Conservation (phyloP, 2,113 vertebrate genomes). For the Scomber scombrus region DNA sequence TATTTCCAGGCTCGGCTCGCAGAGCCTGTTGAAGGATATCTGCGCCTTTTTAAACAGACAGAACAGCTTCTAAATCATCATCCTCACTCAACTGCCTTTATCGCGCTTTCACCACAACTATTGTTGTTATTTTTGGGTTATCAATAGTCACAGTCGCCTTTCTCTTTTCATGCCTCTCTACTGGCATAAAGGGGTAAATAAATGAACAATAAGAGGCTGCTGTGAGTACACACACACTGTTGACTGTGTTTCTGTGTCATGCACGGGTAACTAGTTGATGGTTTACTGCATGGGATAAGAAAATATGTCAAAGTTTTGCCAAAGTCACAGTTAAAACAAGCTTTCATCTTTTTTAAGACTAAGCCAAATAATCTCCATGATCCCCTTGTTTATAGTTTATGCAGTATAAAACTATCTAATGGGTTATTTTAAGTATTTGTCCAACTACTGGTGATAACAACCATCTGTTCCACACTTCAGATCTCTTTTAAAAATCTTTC, state of each 20-base stretch:
- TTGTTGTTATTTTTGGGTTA: slow-evolving; percentile 28
- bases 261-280: not conserved
- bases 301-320: not conserved
- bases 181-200: slow-evolving; percentile 37
- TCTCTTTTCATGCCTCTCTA: slow-evolving; percentile 15
- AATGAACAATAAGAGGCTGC: slow-evolving; percentile 20
- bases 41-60: slow-evolving; percentile 1
- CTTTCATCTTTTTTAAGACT: not conserved
- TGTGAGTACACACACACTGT: not conserved
- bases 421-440: not conserved
- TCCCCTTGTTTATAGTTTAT: not conserved
- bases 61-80: not conserved
- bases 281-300: not conserved
- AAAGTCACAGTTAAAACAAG: not conserved
- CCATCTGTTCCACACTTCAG: too few relatives aligned
- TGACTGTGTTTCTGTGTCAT: not conserved
- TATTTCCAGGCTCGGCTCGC: slow-evolving; percentile 23
- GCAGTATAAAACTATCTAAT: not conserved
- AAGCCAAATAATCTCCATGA: not conserved
- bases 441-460: not conserved
- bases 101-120: slow-evolving; percentile 39
- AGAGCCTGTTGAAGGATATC: slow-evolving; percentile 37
- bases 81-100: slow-evolving; percentile 36
- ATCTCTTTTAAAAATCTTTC: not conserved
- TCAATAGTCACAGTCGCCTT: slow-evolving; percentile 12